Evolutionary conservation across 2,797 vertebrate species (phyloP), one percentile per base, ranked within the genome.

Genomic region (Helarctos malayanus): DNA sequence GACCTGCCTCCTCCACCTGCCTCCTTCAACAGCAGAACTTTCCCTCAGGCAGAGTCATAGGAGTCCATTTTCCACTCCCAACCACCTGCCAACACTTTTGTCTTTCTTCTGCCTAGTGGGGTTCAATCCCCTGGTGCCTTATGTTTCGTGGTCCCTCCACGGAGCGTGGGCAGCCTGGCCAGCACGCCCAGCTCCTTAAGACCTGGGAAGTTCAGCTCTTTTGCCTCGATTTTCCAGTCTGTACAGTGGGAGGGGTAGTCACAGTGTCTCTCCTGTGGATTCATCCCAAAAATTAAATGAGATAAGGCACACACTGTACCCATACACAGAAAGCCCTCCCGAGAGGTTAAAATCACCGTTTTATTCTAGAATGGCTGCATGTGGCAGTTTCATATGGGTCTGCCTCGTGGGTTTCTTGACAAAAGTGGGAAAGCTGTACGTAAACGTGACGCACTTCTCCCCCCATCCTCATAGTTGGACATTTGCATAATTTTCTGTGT

Each of bases 101-200:
- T 65, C 61, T 71, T 32, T 25, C 41, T 85, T 45, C 76, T 68
- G 29, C 80, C n/a, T 8, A 6, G 6, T 15, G 29, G 73, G 41
- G 7, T 35, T 47, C 59, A 2, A 5, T n/a, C 23, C 18, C 27
- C 3, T 0, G 0, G 3, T 7, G 21, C 52, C 65, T 88, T 25
- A 32, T 41, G 29, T 61, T 71, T 45, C 38, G 0, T 14, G 19
- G 6, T 5, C 47, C 9, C 18, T 61, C 65, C 16, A 0, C 0
- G 5, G 15, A 73, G 10, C 52, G 4, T 25, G 29, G 45, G 35
- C 10, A 59, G 13, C 73, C 49, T 18, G 80, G 52, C 35, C 5
- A 12, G 5, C 45, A 82, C 41, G 16, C 54, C 49, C 45, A 59
- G 38, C 25, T 52, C 57, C 12, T 19, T 2, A 35, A 71, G 68